Evolutionary conservation across 2,888 invertebrate genomes (phyloP), one percentile per base, ranked within the genome.

Genomic region (Atherix ibis): DNA sequence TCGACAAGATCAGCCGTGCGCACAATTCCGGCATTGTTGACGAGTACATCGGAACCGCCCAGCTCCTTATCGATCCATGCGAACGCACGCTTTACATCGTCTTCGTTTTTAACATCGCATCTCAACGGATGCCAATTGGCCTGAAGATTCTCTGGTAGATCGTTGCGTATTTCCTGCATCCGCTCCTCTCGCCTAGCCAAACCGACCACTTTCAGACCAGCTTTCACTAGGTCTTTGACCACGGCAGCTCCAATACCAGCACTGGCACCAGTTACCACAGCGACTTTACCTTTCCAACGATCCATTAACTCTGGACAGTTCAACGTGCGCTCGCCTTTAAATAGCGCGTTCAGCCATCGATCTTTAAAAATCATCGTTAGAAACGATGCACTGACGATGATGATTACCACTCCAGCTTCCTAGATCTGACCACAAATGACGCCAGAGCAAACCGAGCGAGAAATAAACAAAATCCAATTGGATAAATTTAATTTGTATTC

Each of bases 181-280:
- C 52, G 52, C 2, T 65, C 59, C 17, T 64, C 52, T n/a, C 67
- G 58, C 31, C 68, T 50, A 2, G 67, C 67, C 42, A 70, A 50
- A 2, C 67, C 70, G 2, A 70, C 60, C 1, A 72, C 71, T 31
- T 61, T 59, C 44, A 72, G 45, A 1, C 71, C 72, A 17, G 56
- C 51, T 26, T 56, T 48, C 2, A 63, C 59, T 18, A 71, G 49
- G 31, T 59, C 53, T 31, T 51, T 49, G 14, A 53, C 51, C 31
- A 65, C 55, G 2, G 62, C 64, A 2, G 64, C 65, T 8, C 69
- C 74, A 36, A 74, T 73, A 1, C 73, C 74, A 0, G 65, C 58
- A 49, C 72, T 72, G 8, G 71, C 72, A 2, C 74, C 74, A 0
- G 73, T 73, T 29, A 74, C 70, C 17, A 74, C 62, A 1, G 71